These are phyloP conservation scores for Cyclina sinensis DNA, from an alignment of 1,140 invertebrate genomes.

Conservation along the genomic window DNA sequence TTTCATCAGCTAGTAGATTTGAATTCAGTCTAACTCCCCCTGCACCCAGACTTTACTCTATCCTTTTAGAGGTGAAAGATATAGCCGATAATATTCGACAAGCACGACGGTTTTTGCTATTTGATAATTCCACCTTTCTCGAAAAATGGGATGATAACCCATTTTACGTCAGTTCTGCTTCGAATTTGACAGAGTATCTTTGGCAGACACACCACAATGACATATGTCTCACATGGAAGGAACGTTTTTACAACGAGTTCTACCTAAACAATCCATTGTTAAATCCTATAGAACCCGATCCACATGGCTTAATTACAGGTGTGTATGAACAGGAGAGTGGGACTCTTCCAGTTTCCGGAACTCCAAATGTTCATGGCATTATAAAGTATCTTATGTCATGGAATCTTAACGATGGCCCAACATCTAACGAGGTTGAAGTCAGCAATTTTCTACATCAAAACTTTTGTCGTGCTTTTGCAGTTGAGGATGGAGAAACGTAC, in stretches of 20 bases:
- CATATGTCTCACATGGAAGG: constrained; percentile 33
- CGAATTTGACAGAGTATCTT: background rate
- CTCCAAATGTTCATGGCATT: constrained; percentile 74
- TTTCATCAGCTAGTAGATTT: background rate
- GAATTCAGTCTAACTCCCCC: background rate
- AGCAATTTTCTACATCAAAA: constrained; percentile 43
- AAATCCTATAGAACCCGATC: constrained; percentile 45
- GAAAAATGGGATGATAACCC: background rate
- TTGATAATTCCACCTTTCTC: constrained; percentile 12
- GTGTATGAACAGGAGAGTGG: constrained; percentile 73
- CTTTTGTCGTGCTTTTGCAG: constrained; percentile 3
- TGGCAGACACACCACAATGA: constrained; percentile 39
- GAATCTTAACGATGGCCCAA: background rate
- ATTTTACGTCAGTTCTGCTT: constrained; percentile 5
- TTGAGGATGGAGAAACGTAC: constrained; percentile 71
- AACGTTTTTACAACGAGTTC: constrained; percentile 19
- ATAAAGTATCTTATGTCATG: constrained; percentile 20
- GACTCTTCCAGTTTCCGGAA: constrained; percentile 67
- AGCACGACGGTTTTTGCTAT: constrained; percentile 31
- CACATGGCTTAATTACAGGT: constrained; percentile 31
- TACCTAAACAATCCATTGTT: constrained; percentile 54
- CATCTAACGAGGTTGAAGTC: background rate
- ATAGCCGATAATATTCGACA: constrained; percentile 9
- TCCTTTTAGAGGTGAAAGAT: constrained; percentile 48
- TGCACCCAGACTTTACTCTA: constrained; percentile 3